These are phyloP conservation scores for Chrysodeixis includens DNA, from an alignment of 2,888 invertebrate genomes.

Conservation along the genomic window DNA sequence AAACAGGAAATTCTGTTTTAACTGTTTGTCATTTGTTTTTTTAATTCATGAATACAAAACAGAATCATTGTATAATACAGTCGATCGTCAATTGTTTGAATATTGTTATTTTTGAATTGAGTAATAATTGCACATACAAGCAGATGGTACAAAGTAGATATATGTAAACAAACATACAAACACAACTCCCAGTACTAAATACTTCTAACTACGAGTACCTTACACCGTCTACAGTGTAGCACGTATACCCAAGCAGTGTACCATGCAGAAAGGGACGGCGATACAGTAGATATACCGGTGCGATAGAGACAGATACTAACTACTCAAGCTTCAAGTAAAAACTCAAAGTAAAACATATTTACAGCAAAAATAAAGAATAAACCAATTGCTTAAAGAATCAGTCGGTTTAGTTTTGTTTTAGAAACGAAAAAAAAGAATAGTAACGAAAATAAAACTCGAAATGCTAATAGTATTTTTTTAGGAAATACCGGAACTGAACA, in stretches of 20 bases:
- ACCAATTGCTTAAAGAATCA: background rate
- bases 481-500: background rate
- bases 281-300: constrained; percentile 59
- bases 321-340: constrained; percentile 63
- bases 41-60: background rate
- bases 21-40: too few relatives aligned
- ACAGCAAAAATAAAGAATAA: constrained; percentile 9
- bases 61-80: background rate
- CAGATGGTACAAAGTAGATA: constrained; percentile 16
- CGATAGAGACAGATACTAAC: constrained; percentile 64
- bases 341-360: constrained; percentile 11
- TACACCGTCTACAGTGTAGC: constrained; percentile 62
- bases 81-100: background rate
- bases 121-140: constrained; percentile 37
- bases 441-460: background rate
- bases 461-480: background rate
- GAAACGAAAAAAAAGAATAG: background rate
- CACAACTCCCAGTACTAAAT: constrained; percentile 42
- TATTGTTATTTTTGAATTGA: background rate
- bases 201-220: constrained; percentile 29
- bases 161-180: constrained; percentile 37
- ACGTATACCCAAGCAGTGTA: constrained; percentile 77
- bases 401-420: background rate
- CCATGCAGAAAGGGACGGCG: constrained; percentile 72
- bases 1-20: too few relatives aligned